Evolutionary conservation across 2,888 invertebrate genomes (phyloP), one percentile per base, ranked within the genome.

Genomic region (Ennomos quercinarius): DNA sequence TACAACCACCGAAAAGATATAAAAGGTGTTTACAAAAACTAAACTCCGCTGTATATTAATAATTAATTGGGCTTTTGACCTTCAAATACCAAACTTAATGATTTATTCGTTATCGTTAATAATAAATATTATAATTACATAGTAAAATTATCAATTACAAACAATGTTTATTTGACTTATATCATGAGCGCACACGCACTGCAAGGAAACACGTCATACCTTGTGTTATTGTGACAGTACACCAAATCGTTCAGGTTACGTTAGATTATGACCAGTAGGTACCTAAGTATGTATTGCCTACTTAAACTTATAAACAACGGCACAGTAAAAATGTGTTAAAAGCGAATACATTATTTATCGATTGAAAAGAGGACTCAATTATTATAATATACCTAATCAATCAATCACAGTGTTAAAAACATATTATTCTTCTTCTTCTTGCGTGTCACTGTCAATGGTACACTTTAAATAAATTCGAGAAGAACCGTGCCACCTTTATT

Each of bases 181-280:
- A 17, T 17, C 17, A 69, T 70, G 67, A 74, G 66, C 68, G 71
- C 67, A 72, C n/a, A 17, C 17, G 1, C 17, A 17, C 3, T 2
- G 3, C 17, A 17, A 57, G 67, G 62, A 68, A 76, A 74, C 80
- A 62, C 67, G 82, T 79, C 83, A 17, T 73, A 67, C 83, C 84
- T 83, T 82, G 80, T 72, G 73, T 64, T 55, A 38, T 83, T 82
- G 80, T 72, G 73, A 64, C 55, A 38, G 17, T 17, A 17, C 63
- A 66, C 63, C 66, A 64, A 78, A 76, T 72, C 3, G 17, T 17
- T 17, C 17, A 17, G 17, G 3, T 17, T 17, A n/a, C n/a, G n/a
- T n/a, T 17, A 17, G n/a, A 17, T 17, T 3, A 17, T 17, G 3
- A 17, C 3, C 2, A 17, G 3, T 3, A 2, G 3, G 17, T 17